These are phyloP conservation scores for Montipora efflorescens DNA, from an alignment of 64 coral and sea anemone species.

Conservation along the genomic window DNA sequence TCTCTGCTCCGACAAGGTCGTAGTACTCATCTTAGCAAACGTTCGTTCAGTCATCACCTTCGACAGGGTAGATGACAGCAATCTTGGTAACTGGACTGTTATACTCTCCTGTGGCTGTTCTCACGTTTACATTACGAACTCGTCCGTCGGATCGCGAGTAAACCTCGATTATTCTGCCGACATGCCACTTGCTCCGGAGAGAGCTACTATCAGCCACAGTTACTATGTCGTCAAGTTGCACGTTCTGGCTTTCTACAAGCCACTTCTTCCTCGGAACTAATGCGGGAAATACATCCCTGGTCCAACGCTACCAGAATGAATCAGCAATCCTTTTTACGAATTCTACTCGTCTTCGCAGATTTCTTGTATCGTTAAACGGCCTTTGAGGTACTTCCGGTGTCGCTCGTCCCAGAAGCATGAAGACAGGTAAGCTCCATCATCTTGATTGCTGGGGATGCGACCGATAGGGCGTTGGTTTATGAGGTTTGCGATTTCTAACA, in stretches of 20 bases:
- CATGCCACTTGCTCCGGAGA: too few relatives aligned
- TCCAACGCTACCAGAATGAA: too few relatives aligned
- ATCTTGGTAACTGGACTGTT: constrained; percentile 7
- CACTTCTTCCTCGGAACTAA: too few relatives aligned
- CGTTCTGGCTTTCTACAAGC: too few relatives aligned
- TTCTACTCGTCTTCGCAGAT: background rate
- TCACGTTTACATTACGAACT: constrained; percentile 4
- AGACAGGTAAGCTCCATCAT: too few relatives aligned
- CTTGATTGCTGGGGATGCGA: background rate
- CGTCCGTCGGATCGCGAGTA: background rate
- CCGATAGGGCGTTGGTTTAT: background rate
- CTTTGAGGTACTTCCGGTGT: constrained; percentile 14
- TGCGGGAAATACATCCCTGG: too few relatives aligned
- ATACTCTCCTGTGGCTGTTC: background rate
- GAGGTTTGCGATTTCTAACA: background rate
- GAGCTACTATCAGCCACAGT: too few relatives aligned
- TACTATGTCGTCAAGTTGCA: too few relatives aligned
- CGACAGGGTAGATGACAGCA: constrained; percentile 13
- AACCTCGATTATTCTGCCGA: background rate
- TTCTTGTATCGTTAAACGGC: constrained; percentile 2
- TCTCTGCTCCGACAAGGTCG: too few relatives aligned
- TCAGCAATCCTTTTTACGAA: background rate
- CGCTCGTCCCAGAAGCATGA: too few relatives aligned
- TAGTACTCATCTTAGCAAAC: too few relatives aligned
- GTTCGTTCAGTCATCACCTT: background rate